Evolutionary conservation across 2,113 vertebrate genomes (phyloP).

Genomic region (Micronycteris hirsuta): DNA sequence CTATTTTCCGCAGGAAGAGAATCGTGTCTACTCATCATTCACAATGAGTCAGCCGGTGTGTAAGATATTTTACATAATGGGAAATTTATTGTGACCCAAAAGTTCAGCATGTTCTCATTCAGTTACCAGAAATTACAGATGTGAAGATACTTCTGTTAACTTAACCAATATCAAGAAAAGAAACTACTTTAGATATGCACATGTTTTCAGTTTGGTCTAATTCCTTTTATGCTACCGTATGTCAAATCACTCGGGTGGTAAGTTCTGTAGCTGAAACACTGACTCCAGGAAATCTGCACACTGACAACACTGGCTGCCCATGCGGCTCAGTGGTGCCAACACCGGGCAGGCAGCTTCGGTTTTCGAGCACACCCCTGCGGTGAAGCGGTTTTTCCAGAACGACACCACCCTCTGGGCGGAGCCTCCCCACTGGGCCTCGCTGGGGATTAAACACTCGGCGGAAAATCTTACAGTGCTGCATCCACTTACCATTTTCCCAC

Average conservation of each 20-base stretch:
- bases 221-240: constrained; percentile 27
- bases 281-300: constrained; percentile 7
- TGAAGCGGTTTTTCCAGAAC: constrained; percentile 41
- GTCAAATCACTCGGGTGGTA: constrained; percentile 30
- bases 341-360: neutral
- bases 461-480: neutral
- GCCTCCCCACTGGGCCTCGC: constrained; percentile 46
- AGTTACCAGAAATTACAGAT: constrained; percentile 81
- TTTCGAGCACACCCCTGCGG: neutral
- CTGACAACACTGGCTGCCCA: neutral
- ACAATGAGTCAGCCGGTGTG: constrained; percentile 72
- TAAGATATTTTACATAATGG: constrained; percentile 75
- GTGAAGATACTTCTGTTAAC: constrained; percentile 71
- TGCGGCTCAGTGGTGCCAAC: constrained; percentile 14
- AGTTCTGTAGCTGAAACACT: neutral
- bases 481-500: neutral
- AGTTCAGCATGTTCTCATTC: constrained; percentile 76
- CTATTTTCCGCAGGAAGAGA: constrained; percentile 73
- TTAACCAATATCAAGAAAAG: constrained; percentile 80
- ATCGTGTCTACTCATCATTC: constrained; percentile 49
- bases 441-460: neutral
- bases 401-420: neutral
- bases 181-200: constrained; percentile 61
- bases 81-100: constrained; percentile 72
- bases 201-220: constrained; percentile 56